A percentile compares a stretch with the other conserved stretches of the same genome.
Evolutionary conservation across 64 coral and sea anemone genomes (phyloP).

Genomic region (Acropora yongei): DNA sequence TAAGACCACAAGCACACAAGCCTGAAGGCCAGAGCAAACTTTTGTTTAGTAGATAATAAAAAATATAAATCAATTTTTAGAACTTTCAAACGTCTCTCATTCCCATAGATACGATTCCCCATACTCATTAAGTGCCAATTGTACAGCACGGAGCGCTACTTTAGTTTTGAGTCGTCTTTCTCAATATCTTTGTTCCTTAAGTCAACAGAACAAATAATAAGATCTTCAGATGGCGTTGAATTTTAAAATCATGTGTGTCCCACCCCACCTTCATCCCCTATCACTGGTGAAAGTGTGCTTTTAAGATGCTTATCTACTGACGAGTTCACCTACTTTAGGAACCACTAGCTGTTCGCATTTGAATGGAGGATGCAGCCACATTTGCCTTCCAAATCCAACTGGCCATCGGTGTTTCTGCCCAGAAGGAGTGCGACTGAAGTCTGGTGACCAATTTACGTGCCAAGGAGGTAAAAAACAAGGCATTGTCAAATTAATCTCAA

Average conservation of each 20-base stretch:
- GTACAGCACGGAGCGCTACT: background rate
- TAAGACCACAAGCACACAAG: background rate
- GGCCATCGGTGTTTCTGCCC: conserved; percentile 59
- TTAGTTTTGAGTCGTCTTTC: background rate
- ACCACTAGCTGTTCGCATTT: conserved; percentile 36
- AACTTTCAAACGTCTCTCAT: background rate
- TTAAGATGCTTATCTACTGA: background rate
- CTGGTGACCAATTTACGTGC: conserved; percentile 47
- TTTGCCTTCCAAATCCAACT: conserved; percentile 59
- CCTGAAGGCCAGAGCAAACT: background rate
- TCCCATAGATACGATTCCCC: background rate
- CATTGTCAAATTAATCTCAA: background rate
- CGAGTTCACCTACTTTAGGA: background rate
- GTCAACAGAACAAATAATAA: conserved; percentile 1
- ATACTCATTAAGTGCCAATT: background rate
- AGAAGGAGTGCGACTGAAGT: conserved; percentile 40
- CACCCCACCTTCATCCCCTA: background rate
- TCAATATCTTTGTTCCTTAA: background rate
- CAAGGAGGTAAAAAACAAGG: conserved; percentile 57
- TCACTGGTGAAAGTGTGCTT: background rate
- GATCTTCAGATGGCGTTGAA: background rate
- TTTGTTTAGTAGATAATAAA: background rate
- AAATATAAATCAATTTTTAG: background rate
- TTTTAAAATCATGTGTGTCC: conserved; percentile 6
- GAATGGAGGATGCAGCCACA: conserved; percentile 71